Evolutionary conservation across 2,113 vertebrate genomes (phyloP).

Genomic region (Galbula dea): DNA sequence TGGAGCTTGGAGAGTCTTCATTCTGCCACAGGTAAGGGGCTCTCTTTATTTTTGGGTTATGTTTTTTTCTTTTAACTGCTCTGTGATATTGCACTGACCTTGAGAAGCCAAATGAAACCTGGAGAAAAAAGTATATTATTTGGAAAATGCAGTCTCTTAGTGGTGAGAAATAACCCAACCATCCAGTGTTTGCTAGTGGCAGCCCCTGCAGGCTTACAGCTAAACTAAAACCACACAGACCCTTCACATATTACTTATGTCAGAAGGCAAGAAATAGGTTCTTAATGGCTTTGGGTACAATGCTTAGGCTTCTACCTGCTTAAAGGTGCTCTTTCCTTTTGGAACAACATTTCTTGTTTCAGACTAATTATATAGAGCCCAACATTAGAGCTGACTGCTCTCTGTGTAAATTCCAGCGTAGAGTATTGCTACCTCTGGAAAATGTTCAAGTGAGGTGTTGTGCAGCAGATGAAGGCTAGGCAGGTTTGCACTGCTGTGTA

Average conservation of each 20-base stretch:
- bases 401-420: background rate
- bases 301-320: background rate
- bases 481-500: background rate
- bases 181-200: background rate
- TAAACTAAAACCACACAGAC: background rate
- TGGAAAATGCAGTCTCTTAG: background rate
- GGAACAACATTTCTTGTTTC: background rate
- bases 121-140: background rate
- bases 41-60: background rate
- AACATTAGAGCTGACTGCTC: background rate
- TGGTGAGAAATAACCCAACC: background rate
- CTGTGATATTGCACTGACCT: slow-evolving; percentile 64
- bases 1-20: slow-evolving; percentile 97
- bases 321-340: background rate
- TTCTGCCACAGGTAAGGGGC: slow-evolving; percentile 87
- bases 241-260: background rate
- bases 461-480: background rate
- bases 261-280: background rate
- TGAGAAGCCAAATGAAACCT: slow-evolving; percentile 12
- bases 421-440: background rate
- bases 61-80: background rate
- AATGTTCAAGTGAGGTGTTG: background rate
- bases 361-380: background rate
- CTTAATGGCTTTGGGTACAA: background rate
- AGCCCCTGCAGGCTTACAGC: background rate